Conservation (phyloP, 2,113 vertebrate genomes). For the Otocyon megalotis region DNA sequence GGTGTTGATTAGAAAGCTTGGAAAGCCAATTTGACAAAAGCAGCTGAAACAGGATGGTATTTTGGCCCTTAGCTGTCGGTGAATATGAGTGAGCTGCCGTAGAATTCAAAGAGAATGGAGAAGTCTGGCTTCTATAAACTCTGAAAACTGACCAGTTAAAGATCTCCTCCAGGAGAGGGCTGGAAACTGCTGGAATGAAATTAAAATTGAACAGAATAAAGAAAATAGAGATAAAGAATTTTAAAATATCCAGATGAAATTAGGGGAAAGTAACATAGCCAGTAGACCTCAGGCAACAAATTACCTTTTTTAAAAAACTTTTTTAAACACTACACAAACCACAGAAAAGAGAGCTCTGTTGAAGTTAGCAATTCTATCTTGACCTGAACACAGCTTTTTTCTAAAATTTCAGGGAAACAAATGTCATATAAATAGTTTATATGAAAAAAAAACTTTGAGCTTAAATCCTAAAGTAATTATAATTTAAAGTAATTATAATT, state of each 20-base stretch:
- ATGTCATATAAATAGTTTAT: neutral
- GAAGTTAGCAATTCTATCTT: neutral
- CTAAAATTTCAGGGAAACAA: slow-evolving; percentile 7
- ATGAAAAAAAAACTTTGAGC: neutral
- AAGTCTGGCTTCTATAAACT: neutral
- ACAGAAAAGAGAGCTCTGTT: neutral
- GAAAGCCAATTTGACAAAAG: neutral
- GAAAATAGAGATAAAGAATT: neutral
- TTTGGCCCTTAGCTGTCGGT: neutral
- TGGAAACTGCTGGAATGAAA: neutral
- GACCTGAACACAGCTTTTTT: neutral
- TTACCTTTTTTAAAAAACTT: too few relatives aligned
- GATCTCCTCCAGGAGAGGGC: neutral
- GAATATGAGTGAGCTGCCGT: neutral
- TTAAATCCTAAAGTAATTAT: slow-evolving; percentile 33
- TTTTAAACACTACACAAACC: neutral
- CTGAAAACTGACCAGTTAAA: neutral
- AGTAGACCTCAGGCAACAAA: neutral
- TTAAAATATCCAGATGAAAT: neutral
- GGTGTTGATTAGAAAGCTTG: neutral
- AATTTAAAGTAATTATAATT: neutral
- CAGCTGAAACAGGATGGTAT: neutral
- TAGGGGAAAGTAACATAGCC: neutral
- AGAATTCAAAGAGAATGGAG: neutral
- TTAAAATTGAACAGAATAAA: neutral